Base-by-base conservation (phyloP, 2,888 invertebrate species). In the Leptopilina syphax region DNA sequence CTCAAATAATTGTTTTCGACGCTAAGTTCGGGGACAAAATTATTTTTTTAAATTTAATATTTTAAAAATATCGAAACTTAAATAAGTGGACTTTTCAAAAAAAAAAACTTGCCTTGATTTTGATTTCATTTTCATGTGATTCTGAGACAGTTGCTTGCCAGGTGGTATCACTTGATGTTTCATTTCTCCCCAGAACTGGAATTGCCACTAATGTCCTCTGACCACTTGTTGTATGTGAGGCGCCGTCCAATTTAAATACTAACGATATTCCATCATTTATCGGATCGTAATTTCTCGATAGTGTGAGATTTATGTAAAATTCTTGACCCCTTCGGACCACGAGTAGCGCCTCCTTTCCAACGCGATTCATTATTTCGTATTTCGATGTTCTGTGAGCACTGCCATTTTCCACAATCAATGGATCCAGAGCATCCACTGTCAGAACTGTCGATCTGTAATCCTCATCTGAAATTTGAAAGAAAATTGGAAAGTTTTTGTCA, bases 301-400 rank as follows among this genome's bases (percentile, higher is more conserved):
- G 94, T 13, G 94, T 93, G 78, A 98, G 93, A 86, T 95, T 94
- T 67, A 97, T 90, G 88, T 93, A 94, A 92, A 98, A 98, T 41
- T 95, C 93, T 91, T 97, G 97, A 8, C 98, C 98, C 83, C 98
- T 93, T 82, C 98, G 94, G 8, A 98, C 94, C 0, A 98, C 96
- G 70, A 97, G 93, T 83, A 95, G 94, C 68, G 94, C 94, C 68
- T 92, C 91, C 13, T 91, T 91, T 47, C 88, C 90, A n/a, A 88
- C 89, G 79, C 94, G 93, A 81, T 93, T 94, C 95, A 96, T 96
- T 86, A 96, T 91, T 87, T 96, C 95, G 91, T 95, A 98, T 89
- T 95, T 95, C 87, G 94, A 94, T 0, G 98, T 98, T 89, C 95
- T 95, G 90, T 98, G 98, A 81, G 94, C 93, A 65, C 93, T 93